Conservation (phyloP, 2,888 invertebrate genomes). For the Cataglyphis livida region DNA sequence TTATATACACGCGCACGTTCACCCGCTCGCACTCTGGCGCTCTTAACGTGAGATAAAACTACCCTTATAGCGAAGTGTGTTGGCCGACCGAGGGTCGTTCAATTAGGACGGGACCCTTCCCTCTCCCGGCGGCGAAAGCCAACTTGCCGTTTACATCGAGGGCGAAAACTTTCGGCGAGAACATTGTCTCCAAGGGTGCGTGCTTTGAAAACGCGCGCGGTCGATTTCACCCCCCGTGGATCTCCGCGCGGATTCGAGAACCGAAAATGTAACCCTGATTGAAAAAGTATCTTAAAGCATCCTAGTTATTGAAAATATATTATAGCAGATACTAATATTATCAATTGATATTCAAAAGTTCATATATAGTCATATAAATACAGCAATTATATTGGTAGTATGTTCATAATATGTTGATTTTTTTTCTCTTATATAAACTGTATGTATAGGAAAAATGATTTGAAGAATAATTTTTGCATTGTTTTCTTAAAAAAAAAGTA, state of each 20-base stretch:
- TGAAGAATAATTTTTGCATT: neutral
- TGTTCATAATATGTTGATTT: neutral
- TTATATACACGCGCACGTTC: conserved; percentile 64
- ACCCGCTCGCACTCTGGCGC: conserved; percentile 74
- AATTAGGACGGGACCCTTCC: conserved; percentile 72
- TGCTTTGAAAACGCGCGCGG: conserved; percentile 45
- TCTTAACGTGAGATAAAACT: conserved; percentile 77
- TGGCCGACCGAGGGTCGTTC: conserved; percentile 73
- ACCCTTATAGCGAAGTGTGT: conserved; percentile 72
- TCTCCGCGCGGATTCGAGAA: neutral
- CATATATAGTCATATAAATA: neutral
- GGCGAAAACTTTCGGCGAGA: conserved; percentile 64
- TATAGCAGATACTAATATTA: neutral
- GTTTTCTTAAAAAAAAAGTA: neutral
- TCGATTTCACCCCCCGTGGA: neutral
- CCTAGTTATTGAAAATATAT: neutral
- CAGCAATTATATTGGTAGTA: neutral
- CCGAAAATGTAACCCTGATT: neutral
- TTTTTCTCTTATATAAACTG: neutral
- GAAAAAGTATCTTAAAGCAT: neutral
- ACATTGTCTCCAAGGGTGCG: conserved; percentile 14
- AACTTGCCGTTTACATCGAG: conserved; percentile 65
- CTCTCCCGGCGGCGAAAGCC: conserved; percentile 39
- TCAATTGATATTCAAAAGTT: neutral
- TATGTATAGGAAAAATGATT: neutral